These are phyloP conservation scores for Solenodon paradoxus DNA, from an alignment of 2,113 vertebrate genomes.

Conservation along the genomic window DNA sequence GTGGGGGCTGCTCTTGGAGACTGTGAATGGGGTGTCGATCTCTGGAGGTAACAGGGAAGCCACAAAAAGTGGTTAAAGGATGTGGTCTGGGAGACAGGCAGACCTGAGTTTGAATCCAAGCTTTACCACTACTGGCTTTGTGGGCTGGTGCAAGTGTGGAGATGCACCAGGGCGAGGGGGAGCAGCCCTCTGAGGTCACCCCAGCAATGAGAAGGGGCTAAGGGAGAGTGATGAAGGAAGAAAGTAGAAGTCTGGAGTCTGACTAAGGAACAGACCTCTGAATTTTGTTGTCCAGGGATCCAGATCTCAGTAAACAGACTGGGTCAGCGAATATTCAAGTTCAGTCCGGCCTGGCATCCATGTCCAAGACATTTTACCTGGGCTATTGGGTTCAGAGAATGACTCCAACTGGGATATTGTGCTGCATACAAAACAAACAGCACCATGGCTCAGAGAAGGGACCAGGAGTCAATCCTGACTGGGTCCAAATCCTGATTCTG, in stretches of 20 bases:
- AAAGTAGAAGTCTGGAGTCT: neutral
- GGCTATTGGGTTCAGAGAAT: neutral
- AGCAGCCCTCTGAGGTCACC: neutral
- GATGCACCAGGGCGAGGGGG: neutral
- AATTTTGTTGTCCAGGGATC: neutral
- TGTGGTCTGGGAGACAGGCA: neutral
- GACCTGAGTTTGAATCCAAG: neutral
- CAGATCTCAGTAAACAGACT: neutral
- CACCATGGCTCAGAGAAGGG: neutral
- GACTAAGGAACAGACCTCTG: neutral
- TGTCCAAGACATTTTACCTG: neutral
- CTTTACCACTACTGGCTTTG: neutral
- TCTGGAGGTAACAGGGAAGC: neutral
- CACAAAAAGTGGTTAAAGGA: neutral
- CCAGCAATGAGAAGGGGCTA: neutral
- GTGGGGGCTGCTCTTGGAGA: neutral
- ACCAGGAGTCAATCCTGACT: neutral
- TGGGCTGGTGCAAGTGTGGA: neutral
- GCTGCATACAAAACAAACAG: neutral
- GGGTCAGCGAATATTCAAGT: neutral
- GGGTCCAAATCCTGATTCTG: neutral
- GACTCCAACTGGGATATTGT: neutral
- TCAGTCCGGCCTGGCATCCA: neutral
- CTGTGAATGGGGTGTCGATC: neutral
- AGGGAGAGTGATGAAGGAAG: neutral